These are phyloP conservation scores for Cyprinodon variegatus DNA, from an alignment of 2,113 vertebrate genomes.

Conservation along the genomic window DNA sequence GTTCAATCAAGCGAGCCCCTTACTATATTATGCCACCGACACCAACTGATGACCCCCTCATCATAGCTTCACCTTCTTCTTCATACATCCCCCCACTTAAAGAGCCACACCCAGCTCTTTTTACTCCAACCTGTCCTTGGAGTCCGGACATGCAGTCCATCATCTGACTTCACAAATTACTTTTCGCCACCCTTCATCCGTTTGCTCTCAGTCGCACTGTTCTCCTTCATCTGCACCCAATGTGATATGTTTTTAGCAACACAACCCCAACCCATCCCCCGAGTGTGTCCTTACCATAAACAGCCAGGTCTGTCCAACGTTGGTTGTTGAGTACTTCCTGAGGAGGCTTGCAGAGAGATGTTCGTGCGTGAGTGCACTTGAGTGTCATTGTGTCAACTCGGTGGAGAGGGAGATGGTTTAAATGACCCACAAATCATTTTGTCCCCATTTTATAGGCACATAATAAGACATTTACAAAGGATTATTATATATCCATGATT, in stretches of 20 bases:
- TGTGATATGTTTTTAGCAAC: constrained; percentile 43
- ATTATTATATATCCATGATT: constrained; percentile 70
- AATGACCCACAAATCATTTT: constrained; percentile 67
- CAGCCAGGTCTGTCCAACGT: constrained; percentile 57
- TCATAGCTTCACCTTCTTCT: constrained; percentile 5
- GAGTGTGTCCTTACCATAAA: constrained; percentile 40
- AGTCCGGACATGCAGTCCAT: constrained; percentile 57
- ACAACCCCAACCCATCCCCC: neutral
- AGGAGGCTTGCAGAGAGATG: constrained; percentile 37
- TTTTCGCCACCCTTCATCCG: constrained; percentile 25
- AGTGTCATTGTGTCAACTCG: constrained; percentile 15
- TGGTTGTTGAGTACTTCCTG: constrained; percentile 67
- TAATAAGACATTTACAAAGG: constrained; percentile 68
- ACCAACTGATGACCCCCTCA: constrained; percentile 4
- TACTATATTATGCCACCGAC: constrained; percentile 55
- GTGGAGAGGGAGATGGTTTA: constrained; percentile 36
- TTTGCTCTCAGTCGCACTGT: constrained; percentile 19
- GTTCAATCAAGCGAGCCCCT: constrained; percentile 64
- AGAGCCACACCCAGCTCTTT: constrained; percentile 8
- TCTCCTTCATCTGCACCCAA: constrained; percentile 27
- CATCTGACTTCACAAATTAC: constrained; percentile 65
- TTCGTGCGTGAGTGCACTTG: neutral
- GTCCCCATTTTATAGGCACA: constrained; percentile 64
- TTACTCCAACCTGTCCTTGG: constrained; percentile 60
- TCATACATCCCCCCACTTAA: neutral